Evolutionary conservation across 1,140 invertebrate species (phyloP), one percentile per base, ranked within the genome.

Genomic region (Listronotus oregonensis): DNA sequence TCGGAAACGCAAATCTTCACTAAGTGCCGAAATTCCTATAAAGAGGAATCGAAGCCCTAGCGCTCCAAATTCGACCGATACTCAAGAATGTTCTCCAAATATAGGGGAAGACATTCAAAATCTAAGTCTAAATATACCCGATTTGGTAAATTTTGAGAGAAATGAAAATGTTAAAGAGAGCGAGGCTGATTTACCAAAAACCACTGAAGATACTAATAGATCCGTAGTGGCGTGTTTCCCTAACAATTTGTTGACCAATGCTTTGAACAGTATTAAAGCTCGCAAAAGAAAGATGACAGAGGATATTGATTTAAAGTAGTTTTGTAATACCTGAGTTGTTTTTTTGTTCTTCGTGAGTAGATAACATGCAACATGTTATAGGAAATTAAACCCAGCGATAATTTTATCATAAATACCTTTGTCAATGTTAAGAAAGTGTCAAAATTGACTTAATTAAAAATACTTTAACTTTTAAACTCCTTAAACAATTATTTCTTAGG

Each of bases 1-100:
- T 32, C 60, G 77, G 9, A 79, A 79, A 57, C 59, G 77, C 7
- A 78, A 77, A 58, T 71, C 66, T 5, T 49, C 60, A 7, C 9
- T 54, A 6, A 34, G 17, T 27, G 44, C 70, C 1, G 74, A 77
- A 43, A 67, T 75, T 37, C 75, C 75, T 7, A 32, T 61, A 15
- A 77, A 77, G 59, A 39, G 71, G 9, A 58, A 59, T 12, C 69
- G 65, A 59, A 51, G 51, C 14, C 55, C 52, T 7, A 56, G 32
- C 42, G 18, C 17, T 34, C 46, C 52, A 9, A 11, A 14, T 7
- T 8, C 15, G 6, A 1, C 14, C 5, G 11, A 15, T 50, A 11
- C 1, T n/a, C 27, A 44, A 52, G 49, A 58, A 27, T 40, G 12
- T 40, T 0, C 15, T 42, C 55, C 47, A 52, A 52, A 37, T 10